Conservation (phyloP, 2,888 invertebrate genomes). For the Poecilus cupreus region DNA sequence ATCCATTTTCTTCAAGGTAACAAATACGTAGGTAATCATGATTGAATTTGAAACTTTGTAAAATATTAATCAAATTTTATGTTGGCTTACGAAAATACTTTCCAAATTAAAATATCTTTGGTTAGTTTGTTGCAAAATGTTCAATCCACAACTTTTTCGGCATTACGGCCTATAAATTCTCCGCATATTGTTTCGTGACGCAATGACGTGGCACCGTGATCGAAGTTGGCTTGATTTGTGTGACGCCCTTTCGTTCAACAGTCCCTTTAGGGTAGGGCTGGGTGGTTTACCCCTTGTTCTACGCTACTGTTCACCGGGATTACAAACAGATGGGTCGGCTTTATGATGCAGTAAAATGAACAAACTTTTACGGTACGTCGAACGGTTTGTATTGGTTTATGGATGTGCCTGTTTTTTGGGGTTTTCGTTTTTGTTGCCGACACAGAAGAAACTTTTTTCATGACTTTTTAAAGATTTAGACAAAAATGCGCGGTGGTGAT, state of each 20-base stretch:
- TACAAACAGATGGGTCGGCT: constrained; percentile 53
- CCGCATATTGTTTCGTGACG: constrained; percentile 28
- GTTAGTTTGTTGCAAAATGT: background rate
- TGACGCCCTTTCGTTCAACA: constrained; percentile 19
- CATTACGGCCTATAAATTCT: constrained; percentile 17
- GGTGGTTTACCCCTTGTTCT: constrained; percentile 8
- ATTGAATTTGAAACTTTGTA: background rate
- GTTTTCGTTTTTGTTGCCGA: background rate
- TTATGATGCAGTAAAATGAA: constrained; percentile 55
- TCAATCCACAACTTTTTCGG: background rate
- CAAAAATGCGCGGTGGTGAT: background rate
- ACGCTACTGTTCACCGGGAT: constrained; percentile 28
- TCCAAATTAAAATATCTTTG: background rate
- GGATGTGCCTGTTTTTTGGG: constrained; percentile 19
- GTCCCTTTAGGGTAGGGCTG: background rate
- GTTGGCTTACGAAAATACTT: background rate
- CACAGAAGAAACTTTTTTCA: background rate
- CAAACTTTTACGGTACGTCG: constrained; percentile 39
- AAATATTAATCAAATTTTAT: background rate
- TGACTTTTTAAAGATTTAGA: background rate
- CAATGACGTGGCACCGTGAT: constrained; percentile 25
- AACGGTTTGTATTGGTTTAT: constrained; percentile 12
- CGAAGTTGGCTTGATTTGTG: constrained; percentile 33
- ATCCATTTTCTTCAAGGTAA: constrained; percentile 19
- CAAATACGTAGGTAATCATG: background rate